These are phyloP conservation scores for Sminthurinus aureus DNA, from an alignment of 2,888 invertebrate genomes.

Conservation along the genomic window DNA sequence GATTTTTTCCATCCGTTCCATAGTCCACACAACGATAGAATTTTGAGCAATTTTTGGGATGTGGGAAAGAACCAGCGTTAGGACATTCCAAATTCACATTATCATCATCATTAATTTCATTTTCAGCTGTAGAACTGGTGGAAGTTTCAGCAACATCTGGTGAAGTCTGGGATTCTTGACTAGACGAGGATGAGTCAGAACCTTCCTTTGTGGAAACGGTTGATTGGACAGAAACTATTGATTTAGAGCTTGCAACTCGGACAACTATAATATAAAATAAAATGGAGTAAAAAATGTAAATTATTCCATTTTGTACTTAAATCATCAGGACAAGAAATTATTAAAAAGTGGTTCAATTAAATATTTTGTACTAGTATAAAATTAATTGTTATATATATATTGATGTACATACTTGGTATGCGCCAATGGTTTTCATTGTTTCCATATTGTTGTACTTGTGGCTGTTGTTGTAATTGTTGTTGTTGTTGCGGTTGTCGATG, in stretches of 20 bases:
- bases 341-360: no score
- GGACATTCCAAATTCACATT: conserved; percentile 16
- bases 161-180: not conserved
- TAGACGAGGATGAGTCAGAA: not conserved
- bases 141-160: not conserved
- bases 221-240: conserved; percentile 5
- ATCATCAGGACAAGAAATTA: no score
- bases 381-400: no score
- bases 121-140: not conserved
- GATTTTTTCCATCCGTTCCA: conserved; percentile 38
- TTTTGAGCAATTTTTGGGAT: conserved; percentile 53
- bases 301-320: no score
- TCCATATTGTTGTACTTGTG: not conserved
- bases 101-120: not conserved
- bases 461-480: not conserved
- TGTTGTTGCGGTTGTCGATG: not conserved
- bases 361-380: no score
- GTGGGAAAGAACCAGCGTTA: conserved; percentile 50
- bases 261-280: conserved; percentile 4
- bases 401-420: no score
- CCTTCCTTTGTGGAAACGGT: not conserved
- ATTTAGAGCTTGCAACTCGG: not conserved
- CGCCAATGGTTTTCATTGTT: no score
- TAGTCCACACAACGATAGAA: conserved; percentile 57
- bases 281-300: no score